A percentile compares a stretch with the other conserved stretches of the same genome.
Evolutionary conservation across 1,140 invertebrate genomes (phyloP).

Genomic region (Diorhabda carinulata): DNA sequence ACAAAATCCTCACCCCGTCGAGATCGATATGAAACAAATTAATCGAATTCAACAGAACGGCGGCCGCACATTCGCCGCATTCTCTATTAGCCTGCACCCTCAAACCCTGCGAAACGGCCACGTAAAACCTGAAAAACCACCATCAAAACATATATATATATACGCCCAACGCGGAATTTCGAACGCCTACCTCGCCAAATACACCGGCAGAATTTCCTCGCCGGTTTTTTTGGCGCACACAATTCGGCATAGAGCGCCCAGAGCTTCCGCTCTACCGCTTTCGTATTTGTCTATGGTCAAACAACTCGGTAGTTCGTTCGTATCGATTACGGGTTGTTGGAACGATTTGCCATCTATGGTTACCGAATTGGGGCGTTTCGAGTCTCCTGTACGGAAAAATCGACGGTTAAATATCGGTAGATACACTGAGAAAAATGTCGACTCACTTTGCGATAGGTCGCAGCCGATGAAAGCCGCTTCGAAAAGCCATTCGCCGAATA

Average conservation of each 20-base stretch:
- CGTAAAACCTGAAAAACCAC: conserved; percentile 65
- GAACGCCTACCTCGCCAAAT: conserved; percentile 67
- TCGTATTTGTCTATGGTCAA: conserved; percentile 67
- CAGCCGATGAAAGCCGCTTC: conserved; percentile 88
- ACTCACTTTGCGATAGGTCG: conserved; percentile 49
- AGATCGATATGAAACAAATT: conserved; percentile 86
- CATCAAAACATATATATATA: background rate
- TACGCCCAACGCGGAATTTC: background rate
- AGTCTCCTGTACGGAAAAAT: conserved; percentile 19
- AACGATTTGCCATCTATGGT: conserved; percentile 43
- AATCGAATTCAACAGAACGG: conserved; percentile 74
- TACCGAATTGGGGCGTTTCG: conserved; percentile 43
- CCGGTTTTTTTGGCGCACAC: conserved; percentile 95
- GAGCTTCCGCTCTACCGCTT: conserved; percentile 88
- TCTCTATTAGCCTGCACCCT: conserved; percentile 59
- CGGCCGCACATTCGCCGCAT: conserved; percentile 70
- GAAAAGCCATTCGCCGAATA: conserved; percentile 96
- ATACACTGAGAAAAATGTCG: background rate
- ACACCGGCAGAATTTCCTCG: conserved; percentile 91
- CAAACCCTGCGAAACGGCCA: conserved; percentile 79
- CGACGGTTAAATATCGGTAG: background rate
- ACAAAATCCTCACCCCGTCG: conserved; percentile 85
- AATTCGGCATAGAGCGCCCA: conserved; percentile 91
- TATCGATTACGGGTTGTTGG: conserved; percentile 53
- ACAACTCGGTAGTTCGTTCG: conserved; percentile 49